Evolutionary conservation across 2,797 vertebrate species (phyloP), one percentile per base, ranked within the genome.

Genomic region (Lithobates pipiens): DNA sequence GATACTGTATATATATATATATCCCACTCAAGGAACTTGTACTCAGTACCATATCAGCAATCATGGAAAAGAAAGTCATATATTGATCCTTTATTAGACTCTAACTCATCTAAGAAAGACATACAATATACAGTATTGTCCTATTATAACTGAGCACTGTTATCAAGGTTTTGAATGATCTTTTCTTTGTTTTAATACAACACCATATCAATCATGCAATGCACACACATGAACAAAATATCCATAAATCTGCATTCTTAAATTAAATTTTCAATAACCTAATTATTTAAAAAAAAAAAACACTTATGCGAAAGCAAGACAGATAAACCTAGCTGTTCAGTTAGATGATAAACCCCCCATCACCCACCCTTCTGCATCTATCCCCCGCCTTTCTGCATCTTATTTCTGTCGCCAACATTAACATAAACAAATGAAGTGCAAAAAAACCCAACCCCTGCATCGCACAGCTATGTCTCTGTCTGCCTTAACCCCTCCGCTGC

Each of bases 391-490:
- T 71, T 80, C 82, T 13, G 76, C 61, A 65, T 87, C 89, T 84
- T 84, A 82, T 67, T 67, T n/a, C 77, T 83, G 50, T 82, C 57
- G 68, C 70, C 76, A 74, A 69, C 65, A 72, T 81, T 72, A 87
- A 87, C 85, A 87, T 87, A 87, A 87, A 87, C 85, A 87, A 87
- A 87, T 87, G 85, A 87, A 83, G 80, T 83, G 81, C 85, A 83
- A 87, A 87, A 81, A 73, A 83, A 42, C 32, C 69, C 80, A 74
- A 78, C 80, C 85, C 80, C 69, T 79, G 80, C 80, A 69, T 69
- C 29, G 61, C 81, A 3, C 68, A 79, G 85, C 85, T 16, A 74
- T 63, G 69, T 82, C 82, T 77, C 85, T 36, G 69, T 42, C 80
- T 61, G 23, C 15, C 42, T 87, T 87, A 87, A 87, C 85, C 75